Conservation (phyloP, 2,888 invertebrate genomes). For the Thyatira batis region DNA sequence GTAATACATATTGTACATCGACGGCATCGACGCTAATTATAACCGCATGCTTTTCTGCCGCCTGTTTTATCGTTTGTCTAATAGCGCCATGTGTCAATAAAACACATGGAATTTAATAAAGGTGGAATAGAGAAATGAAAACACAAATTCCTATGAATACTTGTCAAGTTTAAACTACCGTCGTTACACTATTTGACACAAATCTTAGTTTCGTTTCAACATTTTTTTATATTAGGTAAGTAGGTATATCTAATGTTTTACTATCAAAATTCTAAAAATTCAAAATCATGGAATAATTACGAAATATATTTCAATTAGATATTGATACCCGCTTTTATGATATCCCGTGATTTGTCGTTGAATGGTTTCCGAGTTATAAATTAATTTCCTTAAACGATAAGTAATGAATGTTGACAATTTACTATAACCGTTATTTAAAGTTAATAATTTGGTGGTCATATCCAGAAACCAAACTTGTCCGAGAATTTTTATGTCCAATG, state of each 20-base stretch:
- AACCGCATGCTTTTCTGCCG: slow-evolving; percentile 49
- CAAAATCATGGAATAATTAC: too few species aligned
- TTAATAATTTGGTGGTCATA: background rate
- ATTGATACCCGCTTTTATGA: too few species aligned
- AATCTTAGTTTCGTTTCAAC: too few species aligned
- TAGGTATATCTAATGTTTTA: too few species aligned
- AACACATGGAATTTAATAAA: slow-evolving; percentile 58
- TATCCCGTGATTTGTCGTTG: slow-evolving; percentile 22
- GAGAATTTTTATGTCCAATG: background rate
- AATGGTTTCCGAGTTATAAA: slow-evolving; percentile 5
- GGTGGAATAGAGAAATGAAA: slow-evolving; percentile 42
- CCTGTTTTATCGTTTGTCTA: slow-evolving; percentile 41
- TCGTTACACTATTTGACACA: too few species aligned
- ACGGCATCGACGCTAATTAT: slow-evolving; percentile 42
- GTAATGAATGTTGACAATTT: too few species aligned
- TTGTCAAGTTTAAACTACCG: too few species aligned
- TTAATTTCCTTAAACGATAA: background rate
- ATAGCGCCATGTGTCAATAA: slow-evolving; percentile 40
- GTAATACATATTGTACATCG: background rate
- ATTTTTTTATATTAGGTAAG: too few species aligned
- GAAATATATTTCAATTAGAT: too few species aligned
- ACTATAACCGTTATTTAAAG: background rate
- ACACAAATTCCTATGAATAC: too few species aligned
- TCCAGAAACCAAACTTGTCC: background rate
- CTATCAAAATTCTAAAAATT: too few species aligned